Evolutionary conservation across 1,140 invertebrate genomes (phyloP).

Genomic region (Antheraea mylitta): DNA sequence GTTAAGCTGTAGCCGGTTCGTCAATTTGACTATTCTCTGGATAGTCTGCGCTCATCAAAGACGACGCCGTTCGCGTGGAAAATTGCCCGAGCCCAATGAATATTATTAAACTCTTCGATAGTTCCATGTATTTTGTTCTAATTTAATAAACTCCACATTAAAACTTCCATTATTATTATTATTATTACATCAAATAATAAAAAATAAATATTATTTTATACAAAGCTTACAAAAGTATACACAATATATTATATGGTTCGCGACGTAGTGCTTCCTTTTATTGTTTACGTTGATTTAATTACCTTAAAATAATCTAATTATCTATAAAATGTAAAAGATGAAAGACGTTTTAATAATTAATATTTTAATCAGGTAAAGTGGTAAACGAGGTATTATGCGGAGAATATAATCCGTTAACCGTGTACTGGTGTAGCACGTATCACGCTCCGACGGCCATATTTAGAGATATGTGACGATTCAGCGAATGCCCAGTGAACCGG

Average conservation of each 20-base stretch:
- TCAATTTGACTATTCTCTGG: conserved; percentile 65
- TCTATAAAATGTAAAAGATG: conserved; percentile 3
- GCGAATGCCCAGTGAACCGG: conserved; percentile 73
- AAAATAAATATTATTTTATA: too few species aligned
- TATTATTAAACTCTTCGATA: conserved; percentile 78
- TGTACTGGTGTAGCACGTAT: conserved; percentile 37
- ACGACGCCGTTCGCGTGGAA: conserved; percentile 69
- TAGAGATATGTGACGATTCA: conserved; percentile 77
- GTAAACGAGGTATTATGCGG: conserved; percentile 3
- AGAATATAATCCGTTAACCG: conserved; percentile 41
- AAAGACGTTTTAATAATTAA: conserved; percentile 5
- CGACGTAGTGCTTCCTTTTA: not conserved
- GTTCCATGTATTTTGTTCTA: conserved; percentile 67
- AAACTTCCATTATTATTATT: not conserved
- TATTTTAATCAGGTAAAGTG: conserved; percentile 6
- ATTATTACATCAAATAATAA: not conserved
- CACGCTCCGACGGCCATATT: conserved; percentile 71
- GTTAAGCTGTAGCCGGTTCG: conserved; percentile 55
- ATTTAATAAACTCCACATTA: conserved; percentile 40
- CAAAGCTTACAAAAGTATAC: too few species aligned
- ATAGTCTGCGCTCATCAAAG: conserved; percentile 68
- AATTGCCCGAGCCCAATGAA: conserved; percentile 77
- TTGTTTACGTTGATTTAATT: not conserved
- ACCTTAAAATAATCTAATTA: not conserved
- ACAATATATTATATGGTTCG: not conserved